These are phyloP conservation scores for Acrobasis repandana DNA, from an alignment of 2,888 invertebrate genomes.

Conservation along the genomic window DNA sequence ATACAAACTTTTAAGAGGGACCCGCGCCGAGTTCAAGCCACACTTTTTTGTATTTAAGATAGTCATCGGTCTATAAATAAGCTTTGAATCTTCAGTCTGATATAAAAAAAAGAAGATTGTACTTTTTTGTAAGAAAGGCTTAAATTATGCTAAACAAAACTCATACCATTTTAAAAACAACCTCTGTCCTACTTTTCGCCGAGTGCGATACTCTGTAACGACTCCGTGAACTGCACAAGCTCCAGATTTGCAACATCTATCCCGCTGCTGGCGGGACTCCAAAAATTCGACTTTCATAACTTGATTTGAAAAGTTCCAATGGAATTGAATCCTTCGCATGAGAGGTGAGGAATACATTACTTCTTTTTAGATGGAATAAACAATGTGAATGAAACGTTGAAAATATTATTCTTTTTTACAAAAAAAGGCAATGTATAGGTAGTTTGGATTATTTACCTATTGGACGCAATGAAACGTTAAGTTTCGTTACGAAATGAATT, in stretches of 20 bases:
- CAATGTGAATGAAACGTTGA: background rate
- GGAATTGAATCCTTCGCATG: slow-evolving; percentile 16
- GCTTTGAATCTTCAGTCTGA: too few species aligned
- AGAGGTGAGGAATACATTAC: slow-evolving; percentile 13
- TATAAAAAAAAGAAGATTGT: too few species aligned
- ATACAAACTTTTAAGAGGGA: too few species aligned
- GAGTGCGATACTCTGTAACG: slow-evolving; percentile 3
- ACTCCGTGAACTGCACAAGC: slow-evolving; percentile 8
- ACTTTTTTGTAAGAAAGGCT: too few species aligned
- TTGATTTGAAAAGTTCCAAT: slow-evolving; percentile 18
- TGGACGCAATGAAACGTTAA: too few species aligned
- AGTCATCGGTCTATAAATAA: too few species aligned
- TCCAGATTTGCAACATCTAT: slow-evolving; percentile 5
- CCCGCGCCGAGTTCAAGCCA: too few species aligned
- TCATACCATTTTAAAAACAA: background rate
- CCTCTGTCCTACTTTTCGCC: background rate
- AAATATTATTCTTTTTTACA: background rate
- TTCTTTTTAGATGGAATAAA: slow-evolving; percentile 7
- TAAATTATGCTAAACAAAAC: background rate
- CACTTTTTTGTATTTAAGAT: too few species aligned
- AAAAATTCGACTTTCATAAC: slow-evolving; percentile 20
- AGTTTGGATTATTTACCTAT: too few species aligned
- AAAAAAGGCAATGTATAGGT: too few species aligned
- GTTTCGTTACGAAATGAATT: too few species aligned
- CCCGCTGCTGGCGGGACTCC: slow-evolving; percentile 9